Conservation (phyloP, 2,797 vertebrate genomes). For the Gadopsis marmoratus region DNA sequence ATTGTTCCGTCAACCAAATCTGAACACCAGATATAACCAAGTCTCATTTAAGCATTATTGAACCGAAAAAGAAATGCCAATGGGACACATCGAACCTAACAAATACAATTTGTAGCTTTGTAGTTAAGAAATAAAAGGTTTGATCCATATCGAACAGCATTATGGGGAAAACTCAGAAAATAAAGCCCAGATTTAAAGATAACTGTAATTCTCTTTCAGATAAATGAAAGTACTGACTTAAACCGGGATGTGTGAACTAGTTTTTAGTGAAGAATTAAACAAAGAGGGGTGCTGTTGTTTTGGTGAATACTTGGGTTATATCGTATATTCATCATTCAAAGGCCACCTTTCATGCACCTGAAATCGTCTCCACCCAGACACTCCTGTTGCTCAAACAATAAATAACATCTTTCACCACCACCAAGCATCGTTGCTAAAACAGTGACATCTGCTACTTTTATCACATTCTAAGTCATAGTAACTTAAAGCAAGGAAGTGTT, state of each 20-base stretch:
- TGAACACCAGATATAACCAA: slow-evolving; percentile 9
- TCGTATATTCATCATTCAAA: slow-evolving; percentile 57
- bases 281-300: slow-evolving; percentile 40
- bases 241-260: not conserved
- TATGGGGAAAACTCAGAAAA: slow-evolving; percentile 22
- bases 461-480: slow-evolving; percentile 79
- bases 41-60: not conserved
- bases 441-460: slow-evolving; percentile 80
- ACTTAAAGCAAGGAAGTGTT: slow-evolving; percentile 65
- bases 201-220: slow-evolving; percentile 29
- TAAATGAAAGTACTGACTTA: slow-evolving; percentile 10
- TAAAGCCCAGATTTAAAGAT: slow-evolving; percentile 29
- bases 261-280: slow-evolving; percentile 13
- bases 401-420: slow-evolving; percentile 69
- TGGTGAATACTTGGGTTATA: slow-evolving; percentile 43
- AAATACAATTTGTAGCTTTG: not conserved
- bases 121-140: not conserved
- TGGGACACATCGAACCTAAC: no score
- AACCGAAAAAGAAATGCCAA: not conserved
- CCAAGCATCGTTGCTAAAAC: slow-evolving; percentile 61
- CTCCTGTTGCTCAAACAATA: slow-evolving; percentile 69
- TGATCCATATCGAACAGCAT: slow-evolving; percentile 7
- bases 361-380: slow-evolving; percentile 40
- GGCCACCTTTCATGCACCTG: slow-evolving; percentile 56
- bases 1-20: slow-evolving; percentile 1